Evolutionary conservation across 2,888 invertebrate species (phyloP).

Genomic region (Machimus atricapillus): DNA sequence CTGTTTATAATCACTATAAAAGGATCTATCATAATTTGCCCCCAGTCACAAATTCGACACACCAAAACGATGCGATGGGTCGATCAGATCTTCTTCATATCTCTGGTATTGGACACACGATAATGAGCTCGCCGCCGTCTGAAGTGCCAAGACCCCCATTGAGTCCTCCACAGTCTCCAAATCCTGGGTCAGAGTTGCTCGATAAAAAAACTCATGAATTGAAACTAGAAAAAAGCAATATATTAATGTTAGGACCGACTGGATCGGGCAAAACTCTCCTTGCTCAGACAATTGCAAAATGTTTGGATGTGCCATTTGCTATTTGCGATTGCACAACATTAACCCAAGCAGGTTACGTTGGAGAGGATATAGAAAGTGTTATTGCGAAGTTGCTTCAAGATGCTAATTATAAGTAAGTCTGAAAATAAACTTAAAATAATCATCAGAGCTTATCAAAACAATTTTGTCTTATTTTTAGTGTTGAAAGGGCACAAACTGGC

Average conservation of each 20-base stretch:
- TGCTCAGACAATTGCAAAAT: conserved; percentile 96
- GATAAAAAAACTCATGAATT: conserved; percentile 84
- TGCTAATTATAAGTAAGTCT: conserved; percentile 81
- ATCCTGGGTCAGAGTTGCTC: conserved; percentile 77
- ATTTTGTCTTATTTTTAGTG: conserved; percentile 65
- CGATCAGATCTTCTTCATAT: conserved; percentile 81
- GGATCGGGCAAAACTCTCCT: conserved; percentile 97
- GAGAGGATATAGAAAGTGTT: conserved; percentile 99
- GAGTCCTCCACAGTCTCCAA: conserved; percentile 51
- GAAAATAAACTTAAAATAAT: not conserved
- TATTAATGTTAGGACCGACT: conserved; percentile 94
- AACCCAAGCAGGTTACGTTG: conserved; percentile 97
- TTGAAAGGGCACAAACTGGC: conserved; percentile 96
- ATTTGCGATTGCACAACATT: conserved; percentile 98
- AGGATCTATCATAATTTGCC: conserved; percentile 93
- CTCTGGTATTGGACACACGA: conserved; percentile 76
- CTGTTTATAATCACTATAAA: conserved; percentile 99
- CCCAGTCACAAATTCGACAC: conserved; percentile 54
- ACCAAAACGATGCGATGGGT: conserved; percentile 56
- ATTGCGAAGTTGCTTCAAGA: conserved; percentile 95
- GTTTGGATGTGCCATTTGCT: conserved; percentile 98
- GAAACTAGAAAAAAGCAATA: conserved; percentile 94
- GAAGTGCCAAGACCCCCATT: conserved; percentile 57
- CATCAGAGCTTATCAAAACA: not conserved
- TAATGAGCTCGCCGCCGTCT: conserved; percentile 63